phyloP scores from a whole-genome alignment of 2,113 vertebrate species.

The Phaetusa simplex region DNA sequence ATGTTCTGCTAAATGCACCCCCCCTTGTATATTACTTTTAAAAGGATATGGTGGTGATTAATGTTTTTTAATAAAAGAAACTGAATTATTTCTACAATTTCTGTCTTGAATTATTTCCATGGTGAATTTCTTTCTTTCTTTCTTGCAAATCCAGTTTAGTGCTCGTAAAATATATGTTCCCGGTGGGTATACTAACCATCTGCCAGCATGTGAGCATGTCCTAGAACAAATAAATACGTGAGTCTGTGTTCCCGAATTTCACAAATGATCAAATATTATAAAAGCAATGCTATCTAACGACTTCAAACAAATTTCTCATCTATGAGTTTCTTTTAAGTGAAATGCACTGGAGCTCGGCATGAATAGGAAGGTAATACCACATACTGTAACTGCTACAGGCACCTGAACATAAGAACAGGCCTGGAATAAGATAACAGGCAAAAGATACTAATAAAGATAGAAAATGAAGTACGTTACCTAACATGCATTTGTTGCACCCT shows the following conservation, averaged over 20 bases:
- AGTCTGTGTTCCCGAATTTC: not conserved
- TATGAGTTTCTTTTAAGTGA: not conserved
- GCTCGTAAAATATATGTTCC: slow-evolving; percentile 11
- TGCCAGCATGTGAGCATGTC: not conserved
- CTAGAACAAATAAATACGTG: not conserved
- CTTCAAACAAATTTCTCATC: not conserved
- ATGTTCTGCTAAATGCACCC: not conserved
- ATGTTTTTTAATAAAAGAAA: slow-evolving; percentile 59
- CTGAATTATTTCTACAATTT: slow-evolving; percentile 23
- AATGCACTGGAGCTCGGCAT: not conserved
- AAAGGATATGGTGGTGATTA: not conserved
- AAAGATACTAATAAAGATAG: not conserved
- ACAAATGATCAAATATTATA: not conserved
- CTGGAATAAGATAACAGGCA: not conserved
- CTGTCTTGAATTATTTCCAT: not conserved
- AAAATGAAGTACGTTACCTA: not conserved
- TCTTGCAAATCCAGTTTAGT: not conserved
- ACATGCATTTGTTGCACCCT: not conserved
- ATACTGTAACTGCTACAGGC: not conserved
- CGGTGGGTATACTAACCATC: not conserved
- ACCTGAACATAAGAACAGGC: not conserved
- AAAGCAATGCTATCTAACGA: not conserved
- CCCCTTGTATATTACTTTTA: not conserved
- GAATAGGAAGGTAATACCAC: not conserved
- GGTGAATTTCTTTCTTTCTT: not conserved